Evolutionary conservation across 2,888 invertebrate genomes (phyloP).

Genomic region (Nebria salina): DNA sequence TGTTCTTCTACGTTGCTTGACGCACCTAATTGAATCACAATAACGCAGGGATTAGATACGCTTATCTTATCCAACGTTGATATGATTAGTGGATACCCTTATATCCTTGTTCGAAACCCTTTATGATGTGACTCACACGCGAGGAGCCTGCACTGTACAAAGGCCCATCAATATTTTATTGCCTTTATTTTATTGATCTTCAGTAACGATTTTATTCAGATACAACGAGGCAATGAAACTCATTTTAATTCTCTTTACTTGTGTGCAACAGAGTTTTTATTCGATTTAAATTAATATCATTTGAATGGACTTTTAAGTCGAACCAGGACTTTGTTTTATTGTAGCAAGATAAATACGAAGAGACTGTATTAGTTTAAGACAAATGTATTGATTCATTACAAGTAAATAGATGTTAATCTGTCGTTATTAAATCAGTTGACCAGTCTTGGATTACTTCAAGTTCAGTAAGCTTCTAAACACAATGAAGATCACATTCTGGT

Average conservation of each 20-base stretch:
- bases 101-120: conserved; percentile 36
- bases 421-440: background rate
- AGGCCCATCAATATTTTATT: conserved; percentile 24
- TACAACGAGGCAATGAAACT: conserved; percentile 12
- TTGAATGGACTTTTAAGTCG: background rate
- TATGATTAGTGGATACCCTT: conserved; percentile 39
- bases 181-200: conserved; percentile 34
- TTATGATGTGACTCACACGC: conserved; percentile 36
- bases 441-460: background rate
- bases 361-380: no score
- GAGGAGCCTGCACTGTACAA: conserved; percentile 8
- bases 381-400: no score
- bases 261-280: background rate
- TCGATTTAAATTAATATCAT: background rate
- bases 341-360: no score
- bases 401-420: background rate
- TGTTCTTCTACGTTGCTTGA: conserved; percentile 8
- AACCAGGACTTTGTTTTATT: no score
- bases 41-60: conserved; percentile 39
- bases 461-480: conserved; percentile 1
- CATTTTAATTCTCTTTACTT: background rate
- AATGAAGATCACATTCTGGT: background rate
- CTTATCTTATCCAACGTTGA: conserved; percentile 39
- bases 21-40: conserved; percentile 41
- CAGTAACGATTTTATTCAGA: conserved; percentile 34